Evolutionary conservation across 2,888 invertebrate species (phyloP).

Genomic region (Pherbina coryleti): DNA sequence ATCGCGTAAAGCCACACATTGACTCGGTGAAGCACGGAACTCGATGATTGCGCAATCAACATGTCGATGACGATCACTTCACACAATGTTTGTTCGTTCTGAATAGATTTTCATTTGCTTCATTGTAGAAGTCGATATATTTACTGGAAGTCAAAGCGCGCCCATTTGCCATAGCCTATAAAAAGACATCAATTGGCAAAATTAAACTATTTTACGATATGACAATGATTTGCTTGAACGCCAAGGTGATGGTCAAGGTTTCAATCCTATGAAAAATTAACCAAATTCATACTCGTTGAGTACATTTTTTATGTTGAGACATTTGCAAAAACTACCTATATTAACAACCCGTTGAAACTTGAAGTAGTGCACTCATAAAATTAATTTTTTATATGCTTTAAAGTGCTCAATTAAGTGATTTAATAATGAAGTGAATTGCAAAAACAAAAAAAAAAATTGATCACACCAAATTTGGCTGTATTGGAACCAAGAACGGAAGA

Average conservation of each 20-base stretch:
- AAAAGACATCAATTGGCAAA: too few relatives aligned
- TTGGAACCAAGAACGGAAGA: too few relatives aligned
- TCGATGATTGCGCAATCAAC: slow-evolving; percentile 3
- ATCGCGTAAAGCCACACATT: neutral
- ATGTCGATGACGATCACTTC: neutral
- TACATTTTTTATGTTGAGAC: too few relatives aligned
- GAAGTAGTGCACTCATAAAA: too few relatives aligned
- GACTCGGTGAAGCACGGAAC: neutral
- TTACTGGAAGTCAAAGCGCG: too few relatives aligned
- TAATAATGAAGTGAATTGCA: neutral
- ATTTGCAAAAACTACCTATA: neutral
- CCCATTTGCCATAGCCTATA: too few relatives aligned
- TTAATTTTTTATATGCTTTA: neutral
- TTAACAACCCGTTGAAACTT: neutral
- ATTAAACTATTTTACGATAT: too few relatives aligned
- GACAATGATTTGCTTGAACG: neutral
- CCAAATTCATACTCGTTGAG: too few relatives aligned
- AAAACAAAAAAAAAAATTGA: neutral
- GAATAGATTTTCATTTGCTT: too few relatives aligned
- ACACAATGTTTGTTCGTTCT: too few relatives aligned
- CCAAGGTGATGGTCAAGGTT: slow-evolving; percentile 24
- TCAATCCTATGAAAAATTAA: neutral
- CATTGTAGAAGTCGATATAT: too few relatives aligned
- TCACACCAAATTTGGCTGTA: too few relatives aligned
- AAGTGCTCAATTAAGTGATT: neutral